Evolutionary conservation across 1,140 invertebrate species (phyloP), one percentile per base, ranked within the genome.

Genomic region (Drosophila mauritiana): DNA sequence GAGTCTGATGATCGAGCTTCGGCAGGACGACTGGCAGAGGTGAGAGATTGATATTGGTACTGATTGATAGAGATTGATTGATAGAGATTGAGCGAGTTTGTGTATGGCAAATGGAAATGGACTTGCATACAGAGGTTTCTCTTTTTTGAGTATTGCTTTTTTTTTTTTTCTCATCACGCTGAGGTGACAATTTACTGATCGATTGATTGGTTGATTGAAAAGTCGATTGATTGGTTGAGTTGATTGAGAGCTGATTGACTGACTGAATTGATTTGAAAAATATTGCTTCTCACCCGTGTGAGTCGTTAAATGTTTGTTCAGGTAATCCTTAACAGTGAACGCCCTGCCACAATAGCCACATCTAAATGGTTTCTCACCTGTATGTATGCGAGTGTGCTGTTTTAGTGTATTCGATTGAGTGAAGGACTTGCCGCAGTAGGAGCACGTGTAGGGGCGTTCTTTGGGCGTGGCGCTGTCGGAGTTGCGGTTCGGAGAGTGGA

Each of bases 351-450:
- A 92, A 92, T 91, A 92, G 78, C 89, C 91, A 91, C 91, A 92
- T 91, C 90, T 91, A 92, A 92, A 92, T 79, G 91, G 91, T 92
- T 92, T 92, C 91, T 92, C 91, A 91, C 91, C 91, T 91, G 91
- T 92, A 91, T 92, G 91, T 81, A 92, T 92, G 82, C 91, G 89
- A 86, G 91, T 92, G 78, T 92, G 91, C 91, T 92, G 91, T 92
- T 92, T 92, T 81, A 92, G 89, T 89, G 91, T 92, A 90, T 92
- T 92, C 85, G 90, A 91, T 91, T 92, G 91, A 81, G 95, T 96
- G 92, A 97, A 97, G 69, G 94, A 94, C 20, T 95, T 94, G 51
- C 94, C 93, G 91, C 96, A 97, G 43, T 95, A 92, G 7, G 93
- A 93, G 90, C 96, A 97, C 52, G 93, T 93, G 90, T 96, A 97